phyloP scores from a whole-genome alignment of 1,140 invertebrate genomes.

The Heterodera schachtii region DNA sequence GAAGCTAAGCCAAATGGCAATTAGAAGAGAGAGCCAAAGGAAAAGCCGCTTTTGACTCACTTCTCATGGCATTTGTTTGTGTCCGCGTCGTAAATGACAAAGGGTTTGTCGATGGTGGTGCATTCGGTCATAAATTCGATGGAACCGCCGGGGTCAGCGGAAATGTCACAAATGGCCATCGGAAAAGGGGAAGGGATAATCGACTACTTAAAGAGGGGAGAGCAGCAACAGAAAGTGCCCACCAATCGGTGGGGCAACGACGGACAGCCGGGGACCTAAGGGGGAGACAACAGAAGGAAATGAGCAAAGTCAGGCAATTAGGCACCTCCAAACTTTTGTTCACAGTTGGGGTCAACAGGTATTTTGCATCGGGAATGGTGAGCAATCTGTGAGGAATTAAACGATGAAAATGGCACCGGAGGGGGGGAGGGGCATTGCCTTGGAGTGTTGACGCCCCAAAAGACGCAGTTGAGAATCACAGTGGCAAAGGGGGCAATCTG shows the following conservation, averaged over 20 bases:
- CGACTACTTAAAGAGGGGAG: neutral
- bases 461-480: slow-evolving; percentile 95
- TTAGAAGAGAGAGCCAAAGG: too few relatives aligned
- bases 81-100: slow-evolving; percentile 97
- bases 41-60: slow-evolving; percentile 46
- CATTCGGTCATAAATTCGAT: slow-evolving; percentile 99
- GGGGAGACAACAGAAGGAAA: too few relatives aligned
- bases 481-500: slow-evolving; percentile 95
- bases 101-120: slow-evolving; percentile 97
- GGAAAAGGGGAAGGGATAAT: slow-evolving; percentile 53
- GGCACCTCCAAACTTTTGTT: slow-evolving; percentile 72
- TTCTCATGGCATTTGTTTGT: slow-evolving; percentile 85
- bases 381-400: slow-evolving; percentile 12
- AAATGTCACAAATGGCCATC: slow-evolving; percentile 89
- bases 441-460: slow-evolving; percentile 94
- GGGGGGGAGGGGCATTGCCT: slow-evolving; percentile 80
- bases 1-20: slow-evolving; percentile 47
- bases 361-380: slow-evolving; percentile 92
- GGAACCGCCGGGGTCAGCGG: slow-evolving; percentile 95
- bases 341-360: slow-evolving; percentile 73
- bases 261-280: slow-evolving; percentile 74
- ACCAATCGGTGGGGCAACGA: slow-evolving; percentile 76
- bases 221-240: neutral
- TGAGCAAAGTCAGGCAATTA: slow-evolving; percentile 43
- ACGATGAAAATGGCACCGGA: neutral